A percentile compares a stretch with the other conserved stretches of the same genome.
phyloP scores from a whole-genome alignment of 2,888 invertebrate genomes.

The Meandrusa payeni region DNA sequence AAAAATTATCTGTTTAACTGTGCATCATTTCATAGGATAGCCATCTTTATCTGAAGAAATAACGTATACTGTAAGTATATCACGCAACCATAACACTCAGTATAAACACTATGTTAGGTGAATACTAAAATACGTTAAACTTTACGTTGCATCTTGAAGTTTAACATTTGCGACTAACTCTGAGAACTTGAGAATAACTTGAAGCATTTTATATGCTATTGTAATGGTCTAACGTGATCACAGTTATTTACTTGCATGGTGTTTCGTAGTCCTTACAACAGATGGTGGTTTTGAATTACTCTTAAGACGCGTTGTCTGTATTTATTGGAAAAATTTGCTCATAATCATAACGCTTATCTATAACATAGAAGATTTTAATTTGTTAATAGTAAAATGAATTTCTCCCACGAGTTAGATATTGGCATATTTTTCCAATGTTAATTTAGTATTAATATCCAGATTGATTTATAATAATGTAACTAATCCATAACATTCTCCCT shows the following conservation, averaged over 20 bases:
- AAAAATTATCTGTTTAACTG: conserved; percentile 89
- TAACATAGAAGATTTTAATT: neutral
- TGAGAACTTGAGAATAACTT: conserved; percentile 31
- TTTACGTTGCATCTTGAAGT: conserved; percentile 51
- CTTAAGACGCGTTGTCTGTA: conserved; percentile 44
- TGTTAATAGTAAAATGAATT: conserved; percentile 9
- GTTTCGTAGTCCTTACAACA: conserved; percentile 63
- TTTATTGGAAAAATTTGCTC: conserved; percentile 54
- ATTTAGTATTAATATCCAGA: conserved; percentile 43
- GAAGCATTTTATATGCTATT: conserved; percentile 38
- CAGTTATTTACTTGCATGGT: conserved; percentile 66
- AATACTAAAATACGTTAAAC: conserved; percentile 61
- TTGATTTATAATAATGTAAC: conserved; percentile 66
- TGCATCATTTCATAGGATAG: conserved; percentile 88
- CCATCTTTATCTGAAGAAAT: conserved; percentile 83
- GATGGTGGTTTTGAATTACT: conserved; percentile 57
- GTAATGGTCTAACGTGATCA: conserved; percentile 55
- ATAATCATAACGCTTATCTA: neutral
- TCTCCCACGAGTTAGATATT: conserved; percentile 30
- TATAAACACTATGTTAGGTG: conserved; percentile 77
- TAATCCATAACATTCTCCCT: conserved; percentile 81
- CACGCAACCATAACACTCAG: conserved; percentile 79
- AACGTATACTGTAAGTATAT: conserved; percentile 81
- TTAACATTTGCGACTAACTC: conserved; percentile 59
- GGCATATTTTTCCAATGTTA: conserved; percentile 55